Evolutionary conservation across 2,113 vertebrate species (phyloP).

Genomic region (Cyanistes caeruleus): DNA sequence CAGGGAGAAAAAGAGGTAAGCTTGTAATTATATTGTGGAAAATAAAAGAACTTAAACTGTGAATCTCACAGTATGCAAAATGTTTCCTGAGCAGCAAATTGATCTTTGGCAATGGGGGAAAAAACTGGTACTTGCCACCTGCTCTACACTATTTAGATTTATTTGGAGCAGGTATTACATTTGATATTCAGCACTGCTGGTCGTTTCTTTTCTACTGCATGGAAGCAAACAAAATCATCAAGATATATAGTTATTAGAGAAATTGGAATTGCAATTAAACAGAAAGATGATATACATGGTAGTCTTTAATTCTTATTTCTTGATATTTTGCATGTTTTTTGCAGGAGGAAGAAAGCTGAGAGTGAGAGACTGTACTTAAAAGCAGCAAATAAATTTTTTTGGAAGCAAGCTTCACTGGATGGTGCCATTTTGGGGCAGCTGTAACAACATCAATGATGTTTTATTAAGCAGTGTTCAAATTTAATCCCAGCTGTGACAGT

Average conservation of each 20-base stretch:
- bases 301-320: not conserved
- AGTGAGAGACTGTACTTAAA: not conserved
- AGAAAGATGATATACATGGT: not conserved
- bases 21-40: not conserved
- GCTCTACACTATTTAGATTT: not conserved
- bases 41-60: not conserved
- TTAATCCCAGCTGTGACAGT: slow-evolving; percentile 14
- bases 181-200: not conserved
- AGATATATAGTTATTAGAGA: not conserved
- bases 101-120: not conserved
- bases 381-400: not conserved
- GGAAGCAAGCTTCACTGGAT: not conserved
- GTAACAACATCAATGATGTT: not conserved
- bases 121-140: not conserved
- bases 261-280: not conserved
- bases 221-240: not conserved
- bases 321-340: not conserved
- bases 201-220: not conserved
- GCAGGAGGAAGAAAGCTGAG: not conserved
- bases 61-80: not conserved
- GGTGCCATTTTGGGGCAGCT: not conserved
- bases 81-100: not conserved
- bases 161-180: not conserved
- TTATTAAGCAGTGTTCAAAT: slow-evolving; percentile 15
- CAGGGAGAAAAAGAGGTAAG: not conserved